A percentile compares a stretch with the other conserved stretches of the same genome.
These are phyloP conservation scores for Ypsolopha sequella DNA, from an alignment of 2,888 invertebrate species.

Conservation along the genomic window DNA sequence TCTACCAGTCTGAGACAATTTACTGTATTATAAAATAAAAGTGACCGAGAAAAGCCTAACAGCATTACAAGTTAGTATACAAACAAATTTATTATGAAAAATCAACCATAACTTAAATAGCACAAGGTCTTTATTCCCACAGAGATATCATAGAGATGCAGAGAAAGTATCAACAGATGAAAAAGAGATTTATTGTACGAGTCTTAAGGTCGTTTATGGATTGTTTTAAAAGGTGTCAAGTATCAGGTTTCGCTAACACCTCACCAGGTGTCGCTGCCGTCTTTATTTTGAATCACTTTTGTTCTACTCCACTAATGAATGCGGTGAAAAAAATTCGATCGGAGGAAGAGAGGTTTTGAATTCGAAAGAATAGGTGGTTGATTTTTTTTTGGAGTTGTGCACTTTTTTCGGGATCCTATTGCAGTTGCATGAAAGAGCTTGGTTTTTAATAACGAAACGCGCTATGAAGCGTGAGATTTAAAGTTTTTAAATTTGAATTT, in stretches of 20 bases:
- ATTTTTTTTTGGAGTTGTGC: slow-evolving; percentile 23
- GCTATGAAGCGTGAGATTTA: neutral
- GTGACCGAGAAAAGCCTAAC: slow-evolving; percentile 51
- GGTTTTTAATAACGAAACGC: neutral
- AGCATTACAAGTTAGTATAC: slow-evolving; percentile 47
- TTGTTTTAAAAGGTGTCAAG: slow-evolving; percentile 15
- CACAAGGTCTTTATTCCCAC: no score
- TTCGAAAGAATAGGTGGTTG: slow-evolving; percentile 36
- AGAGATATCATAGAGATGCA: no score
- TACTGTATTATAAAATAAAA: slow-evolving; percentile 44
- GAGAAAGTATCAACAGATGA: slow-evolving; percentile 11
- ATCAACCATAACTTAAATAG: neutral
- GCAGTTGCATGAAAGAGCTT: neutral
- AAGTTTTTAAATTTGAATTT: neutral
- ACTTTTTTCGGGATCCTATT: neutral
- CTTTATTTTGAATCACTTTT: slow-evolving; percentile 59
- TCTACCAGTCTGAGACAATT: no score
- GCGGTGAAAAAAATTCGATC: slow-evolving; percentile 50
- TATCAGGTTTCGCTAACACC: slow-evolving; percentile 66
- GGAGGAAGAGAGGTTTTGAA: slow-evolving; percentile 39
- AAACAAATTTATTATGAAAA: neutral
- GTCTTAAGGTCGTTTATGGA: slow-evolving; percentile 18
- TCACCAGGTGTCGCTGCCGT: slow-evolving; percentile 65
- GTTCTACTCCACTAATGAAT: slow-evolving; percentile 59
- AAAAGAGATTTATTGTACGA: slow-evolving; percentile 19